Base-by-base conservation (phyloP, 2,797 vertebrate species). In the Glossophaga mutica region DNA sequence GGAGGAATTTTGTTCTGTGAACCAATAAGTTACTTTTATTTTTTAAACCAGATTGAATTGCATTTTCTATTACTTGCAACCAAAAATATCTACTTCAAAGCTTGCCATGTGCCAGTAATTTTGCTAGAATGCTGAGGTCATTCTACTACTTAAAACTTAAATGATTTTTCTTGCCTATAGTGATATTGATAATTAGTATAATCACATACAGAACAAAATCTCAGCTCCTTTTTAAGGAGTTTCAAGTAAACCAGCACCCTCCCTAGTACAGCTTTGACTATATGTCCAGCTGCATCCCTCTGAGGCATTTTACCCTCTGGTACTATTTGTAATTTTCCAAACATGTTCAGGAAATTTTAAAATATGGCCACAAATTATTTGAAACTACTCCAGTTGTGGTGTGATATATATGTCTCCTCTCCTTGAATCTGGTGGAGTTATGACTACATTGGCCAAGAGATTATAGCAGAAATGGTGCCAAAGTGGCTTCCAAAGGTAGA, bases 271-370 rank as follows among this genome's bases (percentile, higher is more conserved):
- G 37, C 48, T 71, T 90, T 68, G 34, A 29, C 70, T 83, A 42
- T 67, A 55, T 81, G 34, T 78, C 24, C n/a, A 57, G 52, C 24
- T 82, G 26, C 42, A 73, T 70, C 9, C 42, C 11, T 37, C 59
- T 52, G 32, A 42, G 29, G 46, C n/a, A 15, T 44, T 52, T 71
- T 78, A 65, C 32, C 37, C 3, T 68, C 34, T 19, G 24, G n/a
- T 79, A 48, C 39, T 74, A 46, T 83, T 86, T 83, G 65, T 34
- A 94, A 78, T 68, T 92, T n/a, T 89, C 74, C 71, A 92, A 79
- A 78, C 55, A 44, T 52, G 55, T 24, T 44, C 77, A 88, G 16
- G 32, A 84, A 2, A 9, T 73, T 79, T 86, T 65, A 68, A 90
- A 46, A 59, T 76, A 32, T 82, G 34, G 57, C 76, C 87, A 82